Evolutionary conservation across 2,797 vertebrate genomes (phyloP), one percentile per base, ranked within the genome.

Genomic region (Phalloptychus januarius): DNA sequence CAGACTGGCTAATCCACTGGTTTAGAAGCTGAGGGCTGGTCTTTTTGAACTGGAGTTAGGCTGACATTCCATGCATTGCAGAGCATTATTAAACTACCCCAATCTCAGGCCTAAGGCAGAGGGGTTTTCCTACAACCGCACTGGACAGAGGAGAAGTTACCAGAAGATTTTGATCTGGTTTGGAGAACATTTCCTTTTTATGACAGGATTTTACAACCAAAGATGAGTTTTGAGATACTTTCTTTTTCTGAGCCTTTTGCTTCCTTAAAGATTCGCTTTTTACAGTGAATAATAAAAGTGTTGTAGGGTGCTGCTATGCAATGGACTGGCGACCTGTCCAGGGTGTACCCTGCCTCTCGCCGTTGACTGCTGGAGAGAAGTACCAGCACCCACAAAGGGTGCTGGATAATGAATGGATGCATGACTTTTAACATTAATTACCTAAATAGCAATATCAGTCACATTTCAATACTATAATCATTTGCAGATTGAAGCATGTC

Each of bases 11-110:
- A 85, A 89, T 85, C 87, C 38, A 4, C 67, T 85, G 86, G 85
- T 89, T 91, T 80, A 89, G 88, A 75, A 83, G 81, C 72, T 42
- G 69, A 85, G 80, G 76, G 85, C 72, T 87, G 86, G 72, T 90
- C 90, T 87, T 89, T 91, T 89, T 90, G 82, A 91, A 83, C 86
- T 82, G 86, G 93, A 81, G 88, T 93, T 94, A 92, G 85, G 71
- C 78, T 83, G 85, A 92, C 93, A 95, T 94, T 95, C 94, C 94
- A 90, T 72, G 77, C 93, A 95, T 94, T 92, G 93, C 91, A 88
- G 90, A 91, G 90, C 88, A 92, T 94, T 94, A 93, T 92, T 94
- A 93, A 94, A 92, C 90, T 89, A 87, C 93, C 89, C 84, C 79
- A 81, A 92, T 80, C 85, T 81, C 85, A 71, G 82, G 86, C 84